A percentile compares a stretch with the other conserved stretches of the same genome.
Evolutionary conservation across 2,797 vertebrate genomes (phyloP).

Genomic region (Pseudotriccus pelzelni): DNA sequence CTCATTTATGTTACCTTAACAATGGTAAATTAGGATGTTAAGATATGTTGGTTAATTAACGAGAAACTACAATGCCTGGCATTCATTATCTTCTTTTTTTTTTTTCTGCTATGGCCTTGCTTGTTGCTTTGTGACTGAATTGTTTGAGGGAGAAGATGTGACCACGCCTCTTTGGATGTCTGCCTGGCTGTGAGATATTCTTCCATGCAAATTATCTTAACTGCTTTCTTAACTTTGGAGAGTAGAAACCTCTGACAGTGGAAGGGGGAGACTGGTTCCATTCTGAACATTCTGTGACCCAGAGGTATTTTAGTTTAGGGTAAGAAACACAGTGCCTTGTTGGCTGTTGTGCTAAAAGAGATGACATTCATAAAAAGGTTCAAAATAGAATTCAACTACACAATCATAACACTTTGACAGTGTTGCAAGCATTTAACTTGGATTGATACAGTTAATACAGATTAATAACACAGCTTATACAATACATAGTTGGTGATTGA

Average conservation of each 20-base stretch:
- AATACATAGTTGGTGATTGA: not conserved
- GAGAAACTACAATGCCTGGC: not conserved
- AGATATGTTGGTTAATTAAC: not conserved
- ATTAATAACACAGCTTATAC: not conserved
- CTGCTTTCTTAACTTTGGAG: not conserved
- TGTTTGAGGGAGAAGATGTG: not conserved
- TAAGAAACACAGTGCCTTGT: not conserved
- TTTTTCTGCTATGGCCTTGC: not conserved
- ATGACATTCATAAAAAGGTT: not conserved
- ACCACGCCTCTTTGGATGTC: not conserved
- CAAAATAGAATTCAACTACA: not conserved
- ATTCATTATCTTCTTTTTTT: not conserved
- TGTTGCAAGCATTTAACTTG: not conserved
- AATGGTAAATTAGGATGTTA: not conserved
- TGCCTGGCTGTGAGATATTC: not conserved
- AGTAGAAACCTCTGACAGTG: not conserved
- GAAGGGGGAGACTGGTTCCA: not conserved
- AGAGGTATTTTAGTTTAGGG: not conserved
- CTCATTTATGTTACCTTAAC: not conserved
- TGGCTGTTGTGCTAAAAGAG: not conserved
- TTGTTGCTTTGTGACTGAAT: not conserved
- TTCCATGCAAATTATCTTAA: not conserved
- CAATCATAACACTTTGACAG: not conserved
- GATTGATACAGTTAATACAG: not conserved
- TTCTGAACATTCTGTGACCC: not conserved